Evolutionary conservation across 2,888 invertebrate genomes (phyloP).

Genomic region (Melanophora roralis): DNA sequence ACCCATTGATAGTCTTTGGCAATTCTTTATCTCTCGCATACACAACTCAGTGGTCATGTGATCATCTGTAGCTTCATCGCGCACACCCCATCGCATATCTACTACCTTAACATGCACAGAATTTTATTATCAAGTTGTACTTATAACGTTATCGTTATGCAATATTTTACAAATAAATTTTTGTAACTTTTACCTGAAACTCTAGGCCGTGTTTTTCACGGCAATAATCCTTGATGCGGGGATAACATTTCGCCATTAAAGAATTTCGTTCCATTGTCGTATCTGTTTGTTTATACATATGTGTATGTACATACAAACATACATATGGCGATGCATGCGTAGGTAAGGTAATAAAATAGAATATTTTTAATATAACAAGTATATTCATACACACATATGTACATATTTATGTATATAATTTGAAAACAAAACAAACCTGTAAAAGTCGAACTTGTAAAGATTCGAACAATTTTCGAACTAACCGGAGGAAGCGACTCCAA

Average conservation of each 20-base stretch:
- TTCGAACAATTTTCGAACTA: conserved; percentile 98
- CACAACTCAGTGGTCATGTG: conserved; percentile 99
- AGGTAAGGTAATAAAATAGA: too few species aligned
- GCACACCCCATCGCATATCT: conserved; percentile 99
- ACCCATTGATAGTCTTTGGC: conserved; percentile 97
- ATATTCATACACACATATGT: neutral
- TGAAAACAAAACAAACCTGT: conserved; percentile 91
- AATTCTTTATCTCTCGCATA: conserved; percentile 98
- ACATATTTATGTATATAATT: neutral
- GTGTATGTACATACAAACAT: neutral
- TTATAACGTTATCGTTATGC: too few species aligned
- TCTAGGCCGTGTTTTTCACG: conserved; percentile 97
- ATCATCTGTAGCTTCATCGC: conserved; percentile 99
- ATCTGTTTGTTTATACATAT: conserved; percentile 79
- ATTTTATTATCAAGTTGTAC: neutral
- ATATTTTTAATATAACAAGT: too few species aligned
- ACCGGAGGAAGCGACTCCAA: conserved; percentile 93
- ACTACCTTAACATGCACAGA: conserved; percentile 84
- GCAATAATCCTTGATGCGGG: conserved; percentile 96
- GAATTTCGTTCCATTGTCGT: conserved; percentile 98
- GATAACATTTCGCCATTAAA: conserved; percentile 98
- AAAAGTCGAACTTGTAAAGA: conserved; percentile 98
- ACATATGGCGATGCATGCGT: too few species aligned
- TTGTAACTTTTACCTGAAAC: conserved; percentile 93
- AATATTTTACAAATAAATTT: too few species aligned